Base-by-base conservation (phyloP, 2,113 vertebrate species). In the Neolamprologus longior region DNA sequence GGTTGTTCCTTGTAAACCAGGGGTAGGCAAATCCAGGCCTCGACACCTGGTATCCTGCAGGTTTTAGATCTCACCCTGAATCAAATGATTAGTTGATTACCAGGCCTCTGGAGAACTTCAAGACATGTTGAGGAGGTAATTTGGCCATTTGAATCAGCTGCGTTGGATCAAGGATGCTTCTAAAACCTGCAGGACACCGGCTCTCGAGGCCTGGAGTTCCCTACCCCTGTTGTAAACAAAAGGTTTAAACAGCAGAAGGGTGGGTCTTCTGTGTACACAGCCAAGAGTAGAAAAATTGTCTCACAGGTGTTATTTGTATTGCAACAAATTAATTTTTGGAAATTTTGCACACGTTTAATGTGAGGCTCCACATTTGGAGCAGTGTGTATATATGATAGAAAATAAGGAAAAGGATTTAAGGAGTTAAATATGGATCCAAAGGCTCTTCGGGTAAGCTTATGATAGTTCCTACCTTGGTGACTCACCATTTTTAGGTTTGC, bases 401-500 rank as follows among this genome's bases (percentile, higher is more conserved):
- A 76, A 76, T 47, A 17, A 76, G 9, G 42, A 76, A 76, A 47
- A 28, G 2, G 13, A 47, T 76, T 28, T 76, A 50, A 78, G 28
- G 42, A 31, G 71, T 19, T 78, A 31, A 31, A 78, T 78, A 50
- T 31, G 3, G 71, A 31, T 50, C 15, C 15, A 78, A 11, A 47
- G 14, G 13, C 40, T 73, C 13, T 45, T 47, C 6, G 0, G 2
- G 15, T 50, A 50, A 78, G 17, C 26, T 50, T 1, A 31, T 12
- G 15, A 19, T n/a, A 1, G 10, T 78, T 52, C 1, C 26, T 52
- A 50, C 26, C 15, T 50, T 0, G 45, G 4, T 78, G 45, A 33
- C 21, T 82, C 15, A 4, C 7, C 4, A 9, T 10, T 88, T 88
- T 11, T 85, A 99, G 99, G 91, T 99, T 99, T 94, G 98, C 98